Base-by-base conservation (phyloP, 2,888 invertebrate genomes). In the Drosophila formosana region DNA sequence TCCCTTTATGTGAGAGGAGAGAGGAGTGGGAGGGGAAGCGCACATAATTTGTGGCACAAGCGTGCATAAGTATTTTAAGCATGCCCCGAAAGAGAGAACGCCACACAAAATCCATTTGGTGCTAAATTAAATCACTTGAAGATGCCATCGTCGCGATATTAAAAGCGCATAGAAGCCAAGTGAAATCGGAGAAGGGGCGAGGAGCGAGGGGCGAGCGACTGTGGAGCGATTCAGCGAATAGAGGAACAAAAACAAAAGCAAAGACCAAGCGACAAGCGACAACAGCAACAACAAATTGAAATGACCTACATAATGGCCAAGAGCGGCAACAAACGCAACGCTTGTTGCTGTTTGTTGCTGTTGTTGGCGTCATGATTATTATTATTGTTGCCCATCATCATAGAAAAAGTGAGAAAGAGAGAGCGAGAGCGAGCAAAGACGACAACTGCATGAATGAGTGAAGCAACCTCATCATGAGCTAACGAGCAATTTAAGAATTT, bases 401-500 rank as follows among this genome's bases (percentile, higher is more conserved):
- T 37, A 11, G 34, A 34, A 9, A 8, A 78, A 78, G 78, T 66
- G 55, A 23, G 78, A 78, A n/a, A n/a, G 78, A 71, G 55, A 13
- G 49, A 26, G 50, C 32, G 49, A 37, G 52, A 39, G 47, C 30
- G 39, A 39, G 39, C 18, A 49, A 39, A 58, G 50, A 56, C 53
- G 57, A 76, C 77, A 75, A 79, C 78, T 78, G 76, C 72, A 77
- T 77, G 79, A 77, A 76, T 80, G 80, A 82, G 73, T 73, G 74
- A 71, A 63, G 56, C 64, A 86, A 78, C 68, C 63, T 87, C 82
- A 82, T 82, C 84, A 87, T 82, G 84, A 79, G 82, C 84, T 86
- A 84, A 84, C 88, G 86, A 84, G 83, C 84, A 84, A 88, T 84
- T 84, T 88, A 84, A 82, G 84, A 88, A 84, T 88, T 88, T 85